Evolutionary conservation across 2,888 invertebrate species (phyloP).

Genomic region (Mythimna impura): DNA sequence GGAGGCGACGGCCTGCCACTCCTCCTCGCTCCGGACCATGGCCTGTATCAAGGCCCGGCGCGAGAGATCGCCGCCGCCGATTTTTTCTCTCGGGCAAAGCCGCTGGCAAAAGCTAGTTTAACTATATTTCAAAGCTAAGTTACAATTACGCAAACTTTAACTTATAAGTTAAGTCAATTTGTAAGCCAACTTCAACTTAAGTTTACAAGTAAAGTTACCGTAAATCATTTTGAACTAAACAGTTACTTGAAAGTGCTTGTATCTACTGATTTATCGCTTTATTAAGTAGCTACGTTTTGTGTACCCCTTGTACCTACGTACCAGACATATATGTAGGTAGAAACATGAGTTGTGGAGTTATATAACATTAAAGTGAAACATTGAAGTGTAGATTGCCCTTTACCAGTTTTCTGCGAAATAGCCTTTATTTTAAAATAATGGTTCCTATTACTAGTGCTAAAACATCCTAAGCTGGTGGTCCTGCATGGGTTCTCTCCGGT

Average conservation of each 20-base stretch:
- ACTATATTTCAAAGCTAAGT: conserved; percentile 13
- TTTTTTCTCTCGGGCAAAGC: too few species aligned
- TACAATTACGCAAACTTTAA: conserved; percentile 33
- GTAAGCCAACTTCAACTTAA: conserved; percentile 43
- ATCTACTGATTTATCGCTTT: conserved; percentile 52
- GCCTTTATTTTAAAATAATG: not conserved
- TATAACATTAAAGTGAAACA: not conserved
- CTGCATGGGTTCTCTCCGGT: not conserved
- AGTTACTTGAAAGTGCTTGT: conserved; percentile 41
- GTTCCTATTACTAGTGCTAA: not conserved
- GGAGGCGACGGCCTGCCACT: too few species aligned
- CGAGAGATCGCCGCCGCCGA: too few species aligned
- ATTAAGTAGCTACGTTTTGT: conserved; percentile 39
- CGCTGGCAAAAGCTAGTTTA: too few species aligned
- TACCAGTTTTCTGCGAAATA: not conserved
- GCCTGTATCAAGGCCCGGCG: too few species aligned
- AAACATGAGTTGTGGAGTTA: not conserved
- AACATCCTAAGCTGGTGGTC: not conserved
- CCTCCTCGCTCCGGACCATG: too few species aligned
- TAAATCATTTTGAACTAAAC: conserved; percentile 56
- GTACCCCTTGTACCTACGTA: conserved; percentile 1
- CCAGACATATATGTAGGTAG: not conserved
- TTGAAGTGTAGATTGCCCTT: not conserved
- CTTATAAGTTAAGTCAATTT: conserved; percentile 39
- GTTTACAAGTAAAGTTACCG: conserved; percentile 52